phyloP scores from a whole-genome alignment of 2,888 invertebrate species.

The Conchocele bisecta region DNA sequence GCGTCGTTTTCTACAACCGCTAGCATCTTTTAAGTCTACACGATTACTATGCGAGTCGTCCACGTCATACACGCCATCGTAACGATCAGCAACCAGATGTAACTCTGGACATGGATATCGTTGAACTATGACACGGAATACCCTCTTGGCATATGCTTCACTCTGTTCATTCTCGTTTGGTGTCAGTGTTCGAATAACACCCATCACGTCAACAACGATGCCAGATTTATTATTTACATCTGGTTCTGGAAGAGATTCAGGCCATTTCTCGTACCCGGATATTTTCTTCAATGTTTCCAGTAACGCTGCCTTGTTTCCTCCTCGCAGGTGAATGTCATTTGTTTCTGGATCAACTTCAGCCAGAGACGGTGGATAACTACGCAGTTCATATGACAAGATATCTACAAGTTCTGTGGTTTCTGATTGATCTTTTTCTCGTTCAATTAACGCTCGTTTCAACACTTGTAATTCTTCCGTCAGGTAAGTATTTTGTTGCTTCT shows the following conservation, averaged over 20 bases:
- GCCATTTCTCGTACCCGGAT: background rate
- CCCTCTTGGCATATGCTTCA: background rate
- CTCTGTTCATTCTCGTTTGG: background rate
- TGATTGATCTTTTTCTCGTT: background rate
- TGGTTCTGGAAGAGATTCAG: background rate
- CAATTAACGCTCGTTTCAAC: background rate
- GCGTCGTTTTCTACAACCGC: background rate
- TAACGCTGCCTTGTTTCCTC: background rate
- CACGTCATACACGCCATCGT: constrained; percentile 5
- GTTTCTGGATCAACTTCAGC: background rate
- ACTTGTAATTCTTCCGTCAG: background rate
- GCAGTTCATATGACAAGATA: background rate
- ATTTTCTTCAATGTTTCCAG: background rate
- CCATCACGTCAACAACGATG: background rate
- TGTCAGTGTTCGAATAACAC: background rate
- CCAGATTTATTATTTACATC: background rate
- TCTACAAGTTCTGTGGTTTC: background rate
- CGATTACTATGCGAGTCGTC: background rate
- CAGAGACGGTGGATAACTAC: background rate
- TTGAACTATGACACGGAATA: background rate
- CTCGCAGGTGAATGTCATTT: background rate
- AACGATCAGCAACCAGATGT: constrained; percentile 4
- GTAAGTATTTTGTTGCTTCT: background rate
- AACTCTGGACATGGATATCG: background rate
- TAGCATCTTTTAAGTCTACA: background rate